Base-by-base conservation (phyloP, 1,140 invertebrate genomes). In the Drosophila sucinea region DNA sequence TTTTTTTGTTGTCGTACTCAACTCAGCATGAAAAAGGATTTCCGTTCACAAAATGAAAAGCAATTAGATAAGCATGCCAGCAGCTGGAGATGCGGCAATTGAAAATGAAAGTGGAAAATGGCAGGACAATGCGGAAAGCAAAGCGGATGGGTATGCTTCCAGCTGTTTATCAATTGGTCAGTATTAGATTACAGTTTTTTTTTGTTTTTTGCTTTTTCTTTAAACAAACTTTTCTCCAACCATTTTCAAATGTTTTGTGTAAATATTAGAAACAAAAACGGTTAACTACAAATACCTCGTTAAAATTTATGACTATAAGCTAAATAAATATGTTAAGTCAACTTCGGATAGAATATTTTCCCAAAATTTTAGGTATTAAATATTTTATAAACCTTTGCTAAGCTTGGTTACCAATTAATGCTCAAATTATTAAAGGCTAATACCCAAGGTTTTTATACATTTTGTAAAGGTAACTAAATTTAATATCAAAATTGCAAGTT, bases 41-140 rank as follows among this genome's bases (percentile, higher is more conserved):
- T 82, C 76, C 76, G 62, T 23, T 33, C 29, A 47, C 66, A 61
- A 79, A 77, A 68, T 64, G 73, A 65, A 87, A 87, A 87, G 83
- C 83, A 87, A 87, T 87, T 87, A 87, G 83, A 86, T 86, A 77
- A 85, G 78, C 78, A 67, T 65, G 79, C 64, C 67, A 85, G 72
- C 79, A 73, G 65, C 30, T 51, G 29, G 56, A 61, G 76, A 75
- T 72, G 61, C 72, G 67, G 69, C 76, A 87, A 74, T 89, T 80
- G 80, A 69, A 70, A 77, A 67, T 58, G 67, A 76, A 57, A 17
- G 74, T 69, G 5, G 44, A 35, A 35, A 62, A 63, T 75, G 60
- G 64, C 81, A 70, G 64, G 44, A 66, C 61, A 76, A 72, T 79
- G 75, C 75, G 60, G 64, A 75, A 44, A 76, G 58, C 29, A 35